Conservation (phyloP, 2,888 invertebrate species). For the Tortrix viridana region DNA sequence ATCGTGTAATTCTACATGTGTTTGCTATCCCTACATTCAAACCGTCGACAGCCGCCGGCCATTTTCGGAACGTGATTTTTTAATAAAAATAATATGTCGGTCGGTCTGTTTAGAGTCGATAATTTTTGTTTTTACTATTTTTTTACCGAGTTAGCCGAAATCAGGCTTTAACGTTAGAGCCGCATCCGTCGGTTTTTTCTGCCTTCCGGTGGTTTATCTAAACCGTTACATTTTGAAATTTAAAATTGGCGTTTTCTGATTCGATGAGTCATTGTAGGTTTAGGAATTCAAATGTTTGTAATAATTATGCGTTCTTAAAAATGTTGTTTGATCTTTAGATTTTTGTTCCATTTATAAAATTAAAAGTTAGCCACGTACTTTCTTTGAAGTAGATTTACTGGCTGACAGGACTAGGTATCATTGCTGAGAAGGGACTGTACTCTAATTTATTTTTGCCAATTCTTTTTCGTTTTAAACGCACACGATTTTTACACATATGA, state of each 20-base stretch:
- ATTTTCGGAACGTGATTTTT: constrained; percentile 43
- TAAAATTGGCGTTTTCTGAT: constrained; percentile 6
- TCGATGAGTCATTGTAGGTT: constrained; percentile 3
- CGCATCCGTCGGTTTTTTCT: constrained; percentile 20
- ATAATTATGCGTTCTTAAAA: too few species aligned
- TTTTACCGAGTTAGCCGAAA: constrained; percentile 20
- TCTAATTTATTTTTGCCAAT: too few species aligned
- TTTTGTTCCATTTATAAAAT: too few species aligned
- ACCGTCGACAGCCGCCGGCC: constrained; percentile 37
- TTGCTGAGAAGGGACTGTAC: too few species aligned
- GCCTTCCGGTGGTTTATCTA: constrained; percentile 33
- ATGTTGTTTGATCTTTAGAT: too few species aligned
- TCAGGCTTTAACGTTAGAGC: constrained; percentile 25
- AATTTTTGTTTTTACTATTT: constrained; percentile 34
- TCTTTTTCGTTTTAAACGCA: too few species aligned
- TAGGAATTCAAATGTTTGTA: not conserved
- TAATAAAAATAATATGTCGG: constrained; percentile 36
- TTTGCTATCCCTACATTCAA: constrained; percentile 53
- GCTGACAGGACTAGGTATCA: too few species aligned
- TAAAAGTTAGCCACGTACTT: too few species aligned
- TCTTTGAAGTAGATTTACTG: too few species aligned
- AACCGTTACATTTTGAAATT: constrained; percentile 24
- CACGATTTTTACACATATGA: too few species aligned
- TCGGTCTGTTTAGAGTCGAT: constrained; percentile 40
- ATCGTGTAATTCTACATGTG: constrained; percentile 27